Base-by-base conservation (phyloP, 2,797 vertebrate species). In the Enteromius trimaculatus region DNA sequence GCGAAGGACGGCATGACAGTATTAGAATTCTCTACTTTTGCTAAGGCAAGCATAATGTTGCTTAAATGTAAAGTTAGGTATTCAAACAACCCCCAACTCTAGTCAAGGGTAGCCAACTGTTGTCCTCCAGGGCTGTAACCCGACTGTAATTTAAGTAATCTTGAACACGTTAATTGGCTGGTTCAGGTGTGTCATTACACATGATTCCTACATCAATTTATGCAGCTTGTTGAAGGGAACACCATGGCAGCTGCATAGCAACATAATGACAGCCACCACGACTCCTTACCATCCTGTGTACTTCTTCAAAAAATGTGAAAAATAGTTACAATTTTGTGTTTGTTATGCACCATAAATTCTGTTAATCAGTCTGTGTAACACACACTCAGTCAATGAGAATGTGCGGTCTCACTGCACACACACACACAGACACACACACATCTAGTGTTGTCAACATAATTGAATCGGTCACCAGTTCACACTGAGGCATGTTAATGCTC, bases 401-500 rank as follows among this genome's bases (percentile, higher is more conserved):
- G 51, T 42, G 11, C 29, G 47, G n/a, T 29, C 10, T 72, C 47
- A 51, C 26, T 31, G 44, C 47, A 51, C 5, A 70, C 47, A 51
- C 5, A 70, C 6, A 29, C 58, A 62, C 58, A 34, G 13, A 64
- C 58, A 29, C 60, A 29, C 62, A 69, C 14, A 44, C 42, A 47
- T 8, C 69, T 13, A 53, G 2, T 0, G 0, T 13, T 0, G 0
- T n/a, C 70, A 53, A 2, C 4, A 1, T 51, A 51, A 72, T 51
- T 72, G 44, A 72, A 72, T 51, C 26, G 39, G 78, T 70, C n/a
- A 60, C 49, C n/a, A 39, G 34, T 62, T 77, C 51, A 44, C 26
- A 55, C 53, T 21, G 39, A 51, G 9, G 55, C 13, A 29, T 66
- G 8, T 51, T 55, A 39, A 68, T 82, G 44, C 51, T 70, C 51